Evolutionary conservation across 2,113 vertebrate genomes (phyloP).

Genomic region (Pica pica): DNA sequence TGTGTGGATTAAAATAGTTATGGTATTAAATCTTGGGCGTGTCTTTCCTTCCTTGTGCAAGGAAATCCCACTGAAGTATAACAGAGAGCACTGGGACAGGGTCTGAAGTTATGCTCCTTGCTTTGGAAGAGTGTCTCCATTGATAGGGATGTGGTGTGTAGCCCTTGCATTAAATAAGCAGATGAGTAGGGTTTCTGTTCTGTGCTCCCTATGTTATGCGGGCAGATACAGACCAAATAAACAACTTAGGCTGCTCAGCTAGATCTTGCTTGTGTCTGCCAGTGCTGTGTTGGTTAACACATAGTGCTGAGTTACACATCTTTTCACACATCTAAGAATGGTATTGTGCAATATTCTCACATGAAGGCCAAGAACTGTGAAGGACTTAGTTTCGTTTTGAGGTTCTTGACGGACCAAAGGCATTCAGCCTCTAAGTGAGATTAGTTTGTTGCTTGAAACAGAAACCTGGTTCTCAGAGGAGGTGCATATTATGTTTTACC

Average conservation of each 20-base stretch:
- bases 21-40: background rate
- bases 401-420: background rate
- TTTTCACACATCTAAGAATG: background rate
- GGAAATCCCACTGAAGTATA: background rate
- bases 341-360: background rate
- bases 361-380: background rate
- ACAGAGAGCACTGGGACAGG: background rate
- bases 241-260: background rate
- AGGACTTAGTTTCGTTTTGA: background rate
- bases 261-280: background rate
- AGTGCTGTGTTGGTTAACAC: background rate
- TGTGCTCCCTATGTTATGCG: accelerated
- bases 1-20: background rate
- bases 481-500: background rate
- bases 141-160: background rate
- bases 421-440: background rate
- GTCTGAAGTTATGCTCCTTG: background rate
- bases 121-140: background rate
- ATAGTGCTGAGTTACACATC: background rate
- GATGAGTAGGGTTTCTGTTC: background rate
- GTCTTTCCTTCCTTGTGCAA: background rate
- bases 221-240: background rate
- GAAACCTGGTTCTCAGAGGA: background rate
- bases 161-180: background rate
- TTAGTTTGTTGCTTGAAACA: background rate